Percentiles rank a stretch among this genome's conserved stretches.
Evolutionary conservation across 2,797 vertebrate genomes (phyloP).

Genomic region (Centropyge bicolor): DNA sequence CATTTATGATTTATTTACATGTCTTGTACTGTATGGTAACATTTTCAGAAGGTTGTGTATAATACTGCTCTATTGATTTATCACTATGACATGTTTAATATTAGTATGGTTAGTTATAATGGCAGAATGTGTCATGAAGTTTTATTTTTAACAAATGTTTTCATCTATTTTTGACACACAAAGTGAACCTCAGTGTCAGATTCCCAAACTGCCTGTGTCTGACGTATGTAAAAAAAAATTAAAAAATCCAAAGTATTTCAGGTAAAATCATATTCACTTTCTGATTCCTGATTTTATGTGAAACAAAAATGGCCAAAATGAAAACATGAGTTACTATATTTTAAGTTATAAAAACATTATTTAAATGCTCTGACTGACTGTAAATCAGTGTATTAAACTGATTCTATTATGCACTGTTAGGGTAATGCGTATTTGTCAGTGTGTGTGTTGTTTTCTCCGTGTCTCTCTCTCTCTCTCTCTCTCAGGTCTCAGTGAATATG

Average conservation of each 20-base stretch:
- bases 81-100: neutral
- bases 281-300: neutral
- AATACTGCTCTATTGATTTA: neutral
- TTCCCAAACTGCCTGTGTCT: neutral
- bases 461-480: neutral
- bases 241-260: too few relatives aligned
- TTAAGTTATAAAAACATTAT: too few relatives aligned
- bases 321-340: too few relatives aligned
- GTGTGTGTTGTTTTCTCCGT: neutral
- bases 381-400: neutral
- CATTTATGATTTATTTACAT: neutral
- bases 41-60: neutral
- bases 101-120: neutral
- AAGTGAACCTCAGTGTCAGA: neutral
- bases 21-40: neutral
- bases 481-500: conserved; percentile 52
- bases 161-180: neutral
- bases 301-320: neutral
- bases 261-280: neutral
- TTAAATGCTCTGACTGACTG: too few relatives aligned
- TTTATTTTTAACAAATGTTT: neutral
- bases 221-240: too few relatives aligned
- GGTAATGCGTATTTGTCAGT: neutral
- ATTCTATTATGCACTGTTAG: neutral
- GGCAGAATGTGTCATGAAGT: neutral